A percentile compares a stretch with the other conserved stretches of the same genome.
phyloP scores from a whole-genome alignment of 1,140 invertebrate genomes.

The Scaptodrosophila lebanonensis region DNA sequence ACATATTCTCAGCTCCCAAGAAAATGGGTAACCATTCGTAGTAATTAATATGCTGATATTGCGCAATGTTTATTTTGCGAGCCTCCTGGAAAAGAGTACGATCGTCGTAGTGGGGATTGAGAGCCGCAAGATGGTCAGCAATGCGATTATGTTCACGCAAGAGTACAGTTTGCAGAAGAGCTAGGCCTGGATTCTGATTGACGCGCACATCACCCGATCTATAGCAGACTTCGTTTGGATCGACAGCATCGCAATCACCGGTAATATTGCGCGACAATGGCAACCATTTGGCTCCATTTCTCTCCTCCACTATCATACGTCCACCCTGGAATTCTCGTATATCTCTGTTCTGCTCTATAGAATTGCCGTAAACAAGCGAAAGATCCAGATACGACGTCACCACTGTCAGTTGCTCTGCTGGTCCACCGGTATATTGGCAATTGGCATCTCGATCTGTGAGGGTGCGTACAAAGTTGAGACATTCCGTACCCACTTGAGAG shows the following conservation, averaged over 20 bases:
- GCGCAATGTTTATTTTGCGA: conserved; percentile 86
- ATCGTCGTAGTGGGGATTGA: conserved; percentile 94
- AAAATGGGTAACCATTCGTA: conserved; percentile 92
- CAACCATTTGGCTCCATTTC: conserved; percentile 83
- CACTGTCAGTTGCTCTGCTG: conserved; percentile 89
- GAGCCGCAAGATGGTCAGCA: conserved; percentile 82
- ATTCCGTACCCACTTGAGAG: conserved; percentile 82
- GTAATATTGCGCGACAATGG: conserved; percentile 83
- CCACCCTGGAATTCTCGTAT: conserved; percentile 83
- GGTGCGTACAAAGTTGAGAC: conserved; percentile 91
- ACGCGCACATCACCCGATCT: conserved; percentile 87
- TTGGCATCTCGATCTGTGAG: conserved; percentile 83
- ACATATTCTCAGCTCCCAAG: conserved; percentile 83
- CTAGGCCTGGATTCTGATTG: conserved; percentile 91
- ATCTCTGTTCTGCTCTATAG: conserved; percentile 80
- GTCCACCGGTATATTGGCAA: conserved; percentile 80
- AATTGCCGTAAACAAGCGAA: conserved; percentile 90
- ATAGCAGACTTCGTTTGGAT: conserved; percentile 83
- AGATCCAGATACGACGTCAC: conserved; percentile 91
- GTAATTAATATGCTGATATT: conserved; percentile 91
- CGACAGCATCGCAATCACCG: conserved; percentile 80
- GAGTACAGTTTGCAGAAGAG: conserved; percentile 89
- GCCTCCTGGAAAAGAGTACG: conserved; percentile 92
- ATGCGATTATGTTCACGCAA: conserved; percentile 94
- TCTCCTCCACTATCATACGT: conserved; percentile 80